Base-by-base conservation (phyloP, 2,888 invertebrate species). In the Ametastegia equiseti region DNA sequence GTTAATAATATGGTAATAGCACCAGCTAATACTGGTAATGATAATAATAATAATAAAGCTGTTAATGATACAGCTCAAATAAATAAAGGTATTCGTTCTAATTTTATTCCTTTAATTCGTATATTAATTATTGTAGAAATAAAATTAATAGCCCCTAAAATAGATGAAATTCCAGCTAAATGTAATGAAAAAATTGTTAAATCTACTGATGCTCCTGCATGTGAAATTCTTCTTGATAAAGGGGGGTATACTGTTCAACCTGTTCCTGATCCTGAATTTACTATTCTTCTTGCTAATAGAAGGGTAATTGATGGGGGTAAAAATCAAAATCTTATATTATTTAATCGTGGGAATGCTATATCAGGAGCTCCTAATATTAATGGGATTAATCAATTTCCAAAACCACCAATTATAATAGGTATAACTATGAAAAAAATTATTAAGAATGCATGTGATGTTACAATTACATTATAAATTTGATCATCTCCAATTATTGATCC, bases 311-410 rank as follows among this genome's bases (percentile, higher is more conserved):
- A 95, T 0, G 95, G 95, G 0, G 95, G 95, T n/a, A 97, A 84
- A 80, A 97, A 84, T 93, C 96, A 97, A 93, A 96, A 97, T 91
- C 96, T 96, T 94, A 96, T 95, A 93, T 96, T 96, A 94, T 97
- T 97, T 93, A 97, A 93, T 89, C 96, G 96, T 0, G 96, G 96
- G 79, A 96, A 97, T 11, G 95, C 95, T 93, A 97, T 96, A 94
- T 97, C 97, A 3, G 96, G 96, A 0, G 95, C 94, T 83, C 95
- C 95, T 88, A 97, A 86, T 93, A 97, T 96, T n/a, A n/a, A n/a
- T n/a, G n/a, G n/a, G n/a, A n/a, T n/a, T n/a, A n/a, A n/a, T n/a
- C n/a, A n/a, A n/a, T n/a, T n/a, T n/a, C n/a, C n/a, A n/a, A n/a
- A n/a, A n/a, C n/a, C n/a, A n/a, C n/a, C n/a, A n/a, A n/a, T n/a